phyloP scores from a whole-genome alignment of 2,113 vertebrate species.

The Misgurnus anguillicaudatus region DNA sequence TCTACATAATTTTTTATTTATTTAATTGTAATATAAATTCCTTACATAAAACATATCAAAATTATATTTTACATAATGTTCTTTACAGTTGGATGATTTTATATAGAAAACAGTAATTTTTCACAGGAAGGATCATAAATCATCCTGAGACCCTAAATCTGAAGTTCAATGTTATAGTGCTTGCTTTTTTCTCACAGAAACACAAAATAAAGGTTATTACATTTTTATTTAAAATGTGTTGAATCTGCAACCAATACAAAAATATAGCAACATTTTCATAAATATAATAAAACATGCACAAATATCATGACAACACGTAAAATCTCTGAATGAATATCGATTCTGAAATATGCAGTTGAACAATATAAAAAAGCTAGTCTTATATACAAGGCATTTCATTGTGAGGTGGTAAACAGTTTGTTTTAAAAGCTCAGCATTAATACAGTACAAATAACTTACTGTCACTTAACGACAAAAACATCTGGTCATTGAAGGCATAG shows the following conservation, averaged over 20 bases:
- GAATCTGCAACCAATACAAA: slow-evolving; percentile 49
- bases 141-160: not conserved
- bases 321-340: not conserved
- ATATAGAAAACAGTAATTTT: too few relatives aligned
- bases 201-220: slow-evolving; percentile 7
- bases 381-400: not conserved
- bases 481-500: not conserved
- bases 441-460: slow-evolving; percentile 12
- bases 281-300: slow-evolving; percentile 37
- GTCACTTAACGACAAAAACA: not conserved
- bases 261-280: slow-evolving; percentile 50
- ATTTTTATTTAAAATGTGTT: slow-evolving; percentile 34
- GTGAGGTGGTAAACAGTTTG: not conserved
- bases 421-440: not conserved
- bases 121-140: not conserved
- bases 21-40: not conserved
- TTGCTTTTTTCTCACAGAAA: slow-evolving; percentile 34
- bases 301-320: not conserved
- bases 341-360: slow-evolving; percentile 24
- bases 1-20: too few relatives aligned
- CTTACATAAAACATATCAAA: not conserved
- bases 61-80: too few relatives aligned
- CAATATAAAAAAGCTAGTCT: not conserved
- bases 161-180: slow-evolving; percentile 24
- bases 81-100: too few relatives aligned